Evolutionary conservation across 2,888 invertebrate genomes (phyloP), one percentile per base, ranked within the genome.

Genomic region (Caenorhabditis wallacei): DNA sequence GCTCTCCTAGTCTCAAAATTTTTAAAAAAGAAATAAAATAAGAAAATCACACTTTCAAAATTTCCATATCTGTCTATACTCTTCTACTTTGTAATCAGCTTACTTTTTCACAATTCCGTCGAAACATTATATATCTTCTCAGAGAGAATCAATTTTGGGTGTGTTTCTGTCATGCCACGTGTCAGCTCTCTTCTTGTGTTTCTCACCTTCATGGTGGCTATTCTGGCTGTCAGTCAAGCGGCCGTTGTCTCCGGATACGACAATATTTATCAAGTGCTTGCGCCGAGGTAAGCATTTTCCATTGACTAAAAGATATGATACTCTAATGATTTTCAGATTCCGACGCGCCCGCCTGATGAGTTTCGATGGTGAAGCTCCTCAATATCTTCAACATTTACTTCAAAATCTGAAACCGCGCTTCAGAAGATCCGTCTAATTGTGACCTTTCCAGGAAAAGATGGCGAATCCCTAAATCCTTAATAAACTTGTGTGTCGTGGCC

Each of bases 281-380:
- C 80, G 26, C 80, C 80, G n/a, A 80, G 80, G 80, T 80, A 10
- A 37, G 51, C 8, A 8, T 5, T 8, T 30, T 30, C 30, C 8
- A 5, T 8, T 30, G 4, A 30, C n/a, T n/a, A n/a, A n/a, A n/a
- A n/a, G n/a, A n/a, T n/a, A n/a, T n/a, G n/a, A n/a, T n/a, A n/a
- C n/a, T n/a, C n/a, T n/a, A n/a, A n/a, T n/a, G n/a, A n/a, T n/a
- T 69, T 81, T 16, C 81, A 86, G 85, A 80, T 84, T 86, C 72
- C 85, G 85, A 43, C 82, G 85, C 2, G 79, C 71, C 30, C 80
- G 71, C 26, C 48, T 81, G 64, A 80, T 79, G 78, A 56, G 69
- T n/a, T 84, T 82, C 68, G 76, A 86, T 46, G 85, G 80, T 18
- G 80, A 84, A 35, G 74, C 71, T 35, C 61, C 80, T 26, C 78